These are phyloP conservation scores for Chamaetylas fuelleborni DNA, from an alignment of 2,113 vertebrate species.

Conservation along the genomic window DNA sequence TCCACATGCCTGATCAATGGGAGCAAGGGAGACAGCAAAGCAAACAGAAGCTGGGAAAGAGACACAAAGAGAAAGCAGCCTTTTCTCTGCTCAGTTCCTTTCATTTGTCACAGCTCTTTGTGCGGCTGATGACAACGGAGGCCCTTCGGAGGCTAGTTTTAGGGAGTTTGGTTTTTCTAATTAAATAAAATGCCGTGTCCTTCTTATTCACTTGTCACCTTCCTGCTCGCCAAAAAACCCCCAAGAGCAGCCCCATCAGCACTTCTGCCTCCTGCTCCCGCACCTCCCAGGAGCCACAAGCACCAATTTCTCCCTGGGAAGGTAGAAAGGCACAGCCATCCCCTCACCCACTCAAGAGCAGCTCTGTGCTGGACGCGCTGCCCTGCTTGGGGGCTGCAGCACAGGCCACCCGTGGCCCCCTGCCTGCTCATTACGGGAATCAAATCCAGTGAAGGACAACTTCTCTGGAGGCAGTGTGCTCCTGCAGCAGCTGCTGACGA, in stretches of 20 bases:
- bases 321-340: not conserved
- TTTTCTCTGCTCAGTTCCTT: conserved; percentile 73
- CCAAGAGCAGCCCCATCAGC: conserved; percentile 17
- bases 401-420: not conserved
- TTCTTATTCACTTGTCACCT: conserved; percentile 65
- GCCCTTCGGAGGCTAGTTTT: conserved; percentile 71
- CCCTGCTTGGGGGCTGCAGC: not conserved
- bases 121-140: conserved; percentile 74
- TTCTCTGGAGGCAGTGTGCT: conserved; percentile 16
- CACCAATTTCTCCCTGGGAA: not conserved
- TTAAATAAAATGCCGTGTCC: conserved; percentile 54
- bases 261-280: not conserved
- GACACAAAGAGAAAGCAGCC: conserved; percentile 78
- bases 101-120: conserved; percentile 80
- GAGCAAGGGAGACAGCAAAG: conserved; percentile 80
- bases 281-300: not conserved
- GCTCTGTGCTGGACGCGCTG: rapidly evolving
- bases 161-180: conserved; percentile 69
- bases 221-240: not conserved
- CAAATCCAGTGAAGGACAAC: not conserved
- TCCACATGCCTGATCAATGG: conserved; percentile 88
- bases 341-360: not conserved
- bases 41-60: conserved; percentile 85
- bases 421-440: not conserved
- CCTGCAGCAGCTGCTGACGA: conserved; percentile 33